Conservation (phyloP, 2,888 invertebrate genomes). For the Coelopa pilipes region DNA sequence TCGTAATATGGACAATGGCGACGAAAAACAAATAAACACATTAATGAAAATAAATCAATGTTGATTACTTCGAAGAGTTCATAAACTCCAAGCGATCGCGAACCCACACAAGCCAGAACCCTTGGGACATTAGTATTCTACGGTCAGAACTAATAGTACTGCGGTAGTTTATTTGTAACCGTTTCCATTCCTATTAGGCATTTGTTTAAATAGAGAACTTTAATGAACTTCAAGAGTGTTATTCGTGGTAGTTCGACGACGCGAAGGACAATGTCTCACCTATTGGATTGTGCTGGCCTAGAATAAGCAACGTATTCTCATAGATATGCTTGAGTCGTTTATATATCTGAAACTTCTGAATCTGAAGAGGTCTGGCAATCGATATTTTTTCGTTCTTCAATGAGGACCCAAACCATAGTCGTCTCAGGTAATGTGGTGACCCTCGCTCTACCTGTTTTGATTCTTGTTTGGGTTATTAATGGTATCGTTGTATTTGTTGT, state of each 20-base stretch:
- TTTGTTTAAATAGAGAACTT: slow-evolving; percentile 5
- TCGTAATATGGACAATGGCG: neutral
- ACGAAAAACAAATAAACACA: slow-evolving; percentile 14
- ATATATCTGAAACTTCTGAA: no score
- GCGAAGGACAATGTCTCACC: neutral
- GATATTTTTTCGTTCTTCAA: no score
- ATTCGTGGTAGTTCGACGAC: neutral
- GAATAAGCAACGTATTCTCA: no score
- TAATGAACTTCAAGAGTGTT: neutral
- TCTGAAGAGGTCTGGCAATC: no score
- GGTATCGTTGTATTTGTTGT: no score
- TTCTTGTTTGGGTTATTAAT: no score
- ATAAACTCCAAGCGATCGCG: slow-evolving; percentile 21
- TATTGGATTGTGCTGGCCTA: no score
- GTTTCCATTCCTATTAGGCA: neutral
- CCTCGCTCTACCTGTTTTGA: neutral
- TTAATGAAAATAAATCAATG: slow-evolving; percentile 25
- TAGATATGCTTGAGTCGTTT: no score
- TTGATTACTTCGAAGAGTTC: slow-evolving; percentile 15
- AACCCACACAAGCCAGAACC: slow-evolving; percentile 9
- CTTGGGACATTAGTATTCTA: slow-evolving; percentile 4
- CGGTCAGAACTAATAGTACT: slow-evolving; percentile 5
- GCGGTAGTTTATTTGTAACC: neutral
- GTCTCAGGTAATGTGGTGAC: neutral
- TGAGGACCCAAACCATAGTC: no score